A percentile compares a stretch with the other conserved stretches of the same genome.
phyloP scores from a whole-genome alignment of 2,113 vertebrate species.

The Rissa tridactyla region DNA sequence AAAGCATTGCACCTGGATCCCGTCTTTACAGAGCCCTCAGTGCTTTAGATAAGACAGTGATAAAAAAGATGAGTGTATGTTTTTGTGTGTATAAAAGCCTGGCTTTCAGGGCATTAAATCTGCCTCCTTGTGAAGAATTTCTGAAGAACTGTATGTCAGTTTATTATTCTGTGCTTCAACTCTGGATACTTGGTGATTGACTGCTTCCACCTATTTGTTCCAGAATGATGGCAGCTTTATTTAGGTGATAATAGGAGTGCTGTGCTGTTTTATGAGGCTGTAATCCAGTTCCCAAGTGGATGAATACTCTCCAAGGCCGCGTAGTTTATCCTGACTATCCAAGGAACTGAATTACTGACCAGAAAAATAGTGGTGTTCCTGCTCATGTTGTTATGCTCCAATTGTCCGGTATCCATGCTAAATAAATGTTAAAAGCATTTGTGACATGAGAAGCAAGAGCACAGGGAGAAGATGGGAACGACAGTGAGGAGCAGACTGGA shows the following conservation, averaged over 20 bases:
- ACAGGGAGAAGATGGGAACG: not conserved
- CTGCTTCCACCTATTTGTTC: slow-evolving; percentile 60
- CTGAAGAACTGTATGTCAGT: not conserved
- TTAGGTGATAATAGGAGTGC: slow-evolving; percentile 46
- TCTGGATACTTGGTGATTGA: not conserved
- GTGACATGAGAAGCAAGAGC: not conserved
- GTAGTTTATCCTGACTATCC: slow-evolving; percentile 43
- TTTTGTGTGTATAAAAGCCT: slow-evolving; percentile 20
- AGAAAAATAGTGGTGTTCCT: slow-evolving; percentile 25
- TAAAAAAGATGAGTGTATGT: slow-evolving; percentile 42
- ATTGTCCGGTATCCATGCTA: not conserved
- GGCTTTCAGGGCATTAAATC: slow-evolving; percentile 33
- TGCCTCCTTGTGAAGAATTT: slow-evolving; percentile 26
- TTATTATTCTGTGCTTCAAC: not conserved
- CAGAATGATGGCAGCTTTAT: slow-evolving; percentile 56
- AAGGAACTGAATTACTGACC: slow-evolving; percentile 39
- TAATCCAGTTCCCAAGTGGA: slow-evolving; percentile 58
- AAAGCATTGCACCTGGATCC: not conserved
- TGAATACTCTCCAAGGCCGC: slow-evolving; percentile 14
- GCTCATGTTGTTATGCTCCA: not conserved
- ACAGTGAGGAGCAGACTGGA: not conserved
- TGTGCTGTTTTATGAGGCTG: slow-evolving; percentile 47
- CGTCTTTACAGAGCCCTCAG: not conserved
- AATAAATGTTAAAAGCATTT: not conserved
- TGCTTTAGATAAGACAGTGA: not conserved